Evolutionary conservation across 1,140 invertebrate species (phyloP), one percentile per base, ranked within the genome.

Genomic region (Panagrolaimus sp.): DNA sequence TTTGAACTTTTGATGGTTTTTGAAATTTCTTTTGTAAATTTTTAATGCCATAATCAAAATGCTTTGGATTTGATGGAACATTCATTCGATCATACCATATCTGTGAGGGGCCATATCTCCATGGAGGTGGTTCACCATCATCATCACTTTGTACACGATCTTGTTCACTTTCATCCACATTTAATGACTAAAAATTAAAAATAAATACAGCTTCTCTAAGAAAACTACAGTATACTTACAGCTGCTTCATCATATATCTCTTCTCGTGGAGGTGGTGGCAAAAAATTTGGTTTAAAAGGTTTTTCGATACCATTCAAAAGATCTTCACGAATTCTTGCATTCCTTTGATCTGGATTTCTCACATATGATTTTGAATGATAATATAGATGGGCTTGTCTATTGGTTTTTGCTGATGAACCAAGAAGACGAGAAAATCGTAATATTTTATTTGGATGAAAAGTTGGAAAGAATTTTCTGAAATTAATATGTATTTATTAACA

Each of bases 11-110:
- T 9, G 51, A 13, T 1, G 51, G 9, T 1, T 13, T 16, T 27
- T 23, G 20, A 11, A 20, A 27, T 5, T 16, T 14, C 4, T 57
- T 20, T 20, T 57, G 51, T 1, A 20, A 7, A 7, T 13, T 20
- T 27, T 92, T 93, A 82, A 98, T 95, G 13, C 94, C 94, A 84
- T 98, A 98, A 84, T 96, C 92, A 83, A 97, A 97, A 20, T 90
- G 90, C 53, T 94, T 91, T 0, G 92, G 93, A 44, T 90, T 91
- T 82, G 94, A 91, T 9, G 93, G 90, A 13, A 98, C 91, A 76
- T 90, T 91, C 16, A 96, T 84, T 90, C 93, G 93, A 78, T 97
- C 93, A 80, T 95, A 96, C 95, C 95, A 98, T 48, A 96, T 88
- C 84, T 96, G 91, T 0, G 95, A 93, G 0, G 96, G 96, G 0